Evolutionary conservation across 2,888 invertebrate genomes (phyloP), one percentile per base, ranked within the genome.

Genomic region (Perithous albicinctus): DNA sequence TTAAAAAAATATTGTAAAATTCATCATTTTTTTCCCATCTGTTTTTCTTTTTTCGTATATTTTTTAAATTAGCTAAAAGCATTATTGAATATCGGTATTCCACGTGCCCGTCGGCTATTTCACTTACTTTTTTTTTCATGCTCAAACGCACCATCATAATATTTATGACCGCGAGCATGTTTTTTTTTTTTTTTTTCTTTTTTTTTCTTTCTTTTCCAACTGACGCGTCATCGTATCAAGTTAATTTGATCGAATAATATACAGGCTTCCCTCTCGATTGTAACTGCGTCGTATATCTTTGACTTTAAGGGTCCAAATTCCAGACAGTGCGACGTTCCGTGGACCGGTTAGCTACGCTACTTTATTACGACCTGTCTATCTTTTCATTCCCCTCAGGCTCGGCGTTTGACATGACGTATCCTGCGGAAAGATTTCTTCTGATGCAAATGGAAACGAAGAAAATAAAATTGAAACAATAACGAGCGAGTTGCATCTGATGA

Each of bases 301-400:
- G 56, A 66, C 64, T 41, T n/a, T 15, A 70, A 67, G 67, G 51
- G 59, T n/a, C 59, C 59, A 70, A 72, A 76, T 80, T 80, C 61
- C 76, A 61, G 15, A 20, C 48, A 15, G 15, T 20, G 66, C 56
- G 59, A 70, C 69, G 69, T 61, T 61, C 35, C 56, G 0, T 23
- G 61, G 72, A 51, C 64, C 64, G 56, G 41, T 70, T 41, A 15
- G 56, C 54, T 64, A 26, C 48, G 15, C 20, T 8, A 23, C 7
- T 63, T 18, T 20, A 56, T 82, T 74, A 54, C 51, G 12, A 61
- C 8, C 15, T 15, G 26, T 54, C 56, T 15, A 32, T 35, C 56
- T 10, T 54, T 6, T 61, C 15, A 29, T 23, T 32, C 29, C 38
- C 46, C 29, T 26, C 46, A 18, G 32, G n/a, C 18, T 51, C 51